phyloP scores from a whole-genome alignment of 2,797 vertebrate species.

The Eulemur coronatus region DNA sequence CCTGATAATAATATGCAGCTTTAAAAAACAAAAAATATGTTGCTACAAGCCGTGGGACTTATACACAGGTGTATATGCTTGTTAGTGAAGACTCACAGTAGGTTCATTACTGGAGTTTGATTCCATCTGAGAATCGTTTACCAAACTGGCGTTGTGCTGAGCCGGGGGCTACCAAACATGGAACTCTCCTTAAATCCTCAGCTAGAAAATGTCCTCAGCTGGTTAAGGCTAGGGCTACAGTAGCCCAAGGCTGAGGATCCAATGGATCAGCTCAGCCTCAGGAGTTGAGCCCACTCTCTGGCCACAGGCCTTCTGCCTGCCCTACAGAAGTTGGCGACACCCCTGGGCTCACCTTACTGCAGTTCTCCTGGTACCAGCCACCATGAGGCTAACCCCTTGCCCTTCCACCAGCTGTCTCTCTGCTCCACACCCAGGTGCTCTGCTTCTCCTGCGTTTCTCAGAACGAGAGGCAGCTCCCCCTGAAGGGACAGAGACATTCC shows the following conservation, averaged over 20 bases:
- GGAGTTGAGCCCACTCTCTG: accelerated
- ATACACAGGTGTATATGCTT: neutral
- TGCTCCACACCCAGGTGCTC: neutral
- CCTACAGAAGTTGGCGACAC: too few relatives aligned
- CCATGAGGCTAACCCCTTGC: neutral
- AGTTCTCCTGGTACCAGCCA: neutral
- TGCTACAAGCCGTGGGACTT: neutral
- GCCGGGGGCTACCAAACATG: neutral
- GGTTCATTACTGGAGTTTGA: neutral
- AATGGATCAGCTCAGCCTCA: neutral
- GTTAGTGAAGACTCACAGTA: neutral
- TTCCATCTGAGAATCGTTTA: neutral
- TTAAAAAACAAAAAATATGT: neutral
- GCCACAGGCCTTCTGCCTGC: neutral
- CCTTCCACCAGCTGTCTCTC: neutral
- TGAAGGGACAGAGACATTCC: neutral
- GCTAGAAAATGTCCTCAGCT: neutral
- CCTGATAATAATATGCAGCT: neutral
- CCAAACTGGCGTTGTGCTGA: neutral
- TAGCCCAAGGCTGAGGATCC: neutral
- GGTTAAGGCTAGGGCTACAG: neutral
- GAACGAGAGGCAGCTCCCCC: neutral
- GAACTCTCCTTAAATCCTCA: neutral
- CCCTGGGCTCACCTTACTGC: neutral
- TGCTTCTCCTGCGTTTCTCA: neutral